A percentile compares a stretch with the other conserved stretches of the same genome.
These are phyloP conservation scores for Lagodon rhomboides DNA, from an alignment of 2,797 vertebrate genomes.

Conservation along the genomic window DNA sequence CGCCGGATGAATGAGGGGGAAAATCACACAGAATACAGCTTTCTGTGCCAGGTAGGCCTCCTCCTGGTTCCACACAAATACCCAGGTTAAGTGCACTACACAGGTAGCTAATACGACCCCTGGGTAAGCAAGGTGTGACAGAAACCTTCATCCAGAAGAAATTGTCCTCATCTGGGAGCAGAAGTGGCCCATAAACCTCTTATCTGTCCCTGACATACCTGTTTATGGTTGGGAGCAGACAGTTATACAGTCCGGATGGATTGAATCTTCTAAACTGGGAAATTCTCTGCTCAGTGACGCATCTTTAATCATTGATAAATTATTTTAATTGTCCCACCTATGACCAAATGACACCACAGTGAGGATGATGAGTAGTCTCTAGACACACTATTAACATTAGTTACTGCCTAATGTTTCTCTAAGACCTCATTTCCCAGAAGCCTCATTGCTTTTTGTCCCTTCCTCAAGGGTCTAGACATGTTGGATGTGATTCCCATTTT, in stretches of 20 bases:
- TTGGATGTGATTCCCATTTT: not conserved
- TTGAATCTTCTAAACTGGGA: not conserved
- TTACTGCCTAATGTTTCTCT: conserved; percentile 4
- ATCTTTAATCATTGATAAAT: conserved; percentile 23
- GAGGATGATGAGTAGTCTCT: conserved; percentile 8
- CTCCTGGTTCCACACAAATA: conserved; percentile 14
- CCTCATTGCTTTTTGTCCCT: not conserved
- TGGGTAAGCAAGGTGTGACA: conserved; percentile 5
- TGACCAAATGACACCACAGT: conserved; percentile 6
- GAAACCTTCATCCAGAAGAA: not conserved
- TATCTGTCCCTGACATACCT: conserved; percentile 30
- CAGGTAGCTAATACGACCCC: conserved; percentile 13
- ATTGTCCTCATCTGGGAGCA: conserved; percentile 22
- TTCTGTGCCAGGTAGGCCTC: conserved; percentile 5
- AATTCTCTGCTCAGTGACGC: conserved; percentile 5
- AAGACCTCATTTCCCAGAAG: conserved; percentile 22
- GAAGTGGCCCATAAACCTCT: conserved; percentile 24
- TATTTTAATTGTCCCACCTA: not conserved
- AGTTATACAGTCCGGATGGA: not conserved
- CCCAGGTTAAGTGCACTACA: conserved; percentile 10
- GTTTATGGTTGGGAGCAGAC: not conserved
- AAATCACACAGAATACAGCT: not conserved
- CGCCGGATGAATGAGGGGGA: not conserved
- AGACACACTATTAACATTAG: not conserved
- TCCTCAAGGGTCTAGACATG: not conserved